Conservation (phyloP, 2,797 vertebrate species). For the Etheostoma nigrum region DNA sequence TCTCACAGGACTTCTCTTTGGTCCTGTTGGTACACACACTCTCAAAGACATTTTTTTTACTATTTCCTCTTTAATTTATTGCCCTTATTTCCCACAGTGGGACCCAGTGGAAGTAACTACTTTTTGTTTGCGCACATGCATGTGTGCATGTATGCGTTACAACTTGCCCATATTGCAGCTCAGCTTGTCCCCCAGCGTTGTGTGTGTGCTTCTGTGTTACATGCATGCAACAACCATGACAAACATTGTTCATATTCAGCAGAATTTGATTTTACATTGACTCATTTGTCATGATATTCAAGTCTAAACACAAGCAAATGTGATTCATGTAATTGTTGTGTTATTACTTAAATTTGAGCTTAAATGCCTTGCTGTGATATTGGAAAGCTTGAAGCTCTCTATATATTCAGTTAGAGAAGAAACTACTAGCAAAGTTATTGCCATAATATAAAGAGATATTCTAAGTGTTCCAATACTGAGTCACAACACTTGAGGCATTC, state of each 20-base stretch:
- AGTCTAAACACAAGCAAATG: neutral
- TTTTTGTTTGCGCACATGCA: slow-evolving; percentile 1
- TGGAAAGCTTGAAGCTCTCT: slow-evolving; percentile 17
- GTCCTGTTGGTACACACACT: slow-evolving; percentile 15
- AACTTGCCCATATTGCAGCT: neutral
- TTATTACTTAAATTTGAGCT: slow-evolving; percentile 46
- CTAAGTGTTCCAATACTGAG: slow-evolving; percentile 30
- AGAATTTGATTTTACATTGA: neutral
- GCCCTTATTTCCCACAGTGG: slow-evolving; percentile 27
- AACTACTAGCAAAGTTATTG: neutral
- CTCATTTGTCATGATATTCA: neutral
- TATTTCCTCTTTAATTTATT: slow-evolving; percentile 55
- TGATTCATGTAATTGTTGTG: slow-evolving; percentile 34
- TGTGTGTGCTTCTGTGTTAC: slow-evolving; percentile 9
- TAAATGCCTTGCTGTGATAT: slow-evolving; percentile 31
- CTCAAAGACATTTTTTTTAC: slow-evolving; percentile 44
- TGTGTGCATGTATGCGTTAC: neutral
- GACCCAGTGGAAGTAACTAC: slow-evolving; percentile 1
- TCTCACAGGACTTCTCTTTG: slow-evolving; percentile 38
- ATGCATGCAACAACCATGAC: slow-evolving; percentile 2
- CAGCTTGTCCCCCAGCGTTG: neutral
- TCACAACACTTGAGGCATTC: slow-evolving; percentile 30
- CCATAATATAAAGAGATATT: slow-evolving; percentile 1
- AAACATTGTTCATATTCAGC: slow-evolving; percentile 16
- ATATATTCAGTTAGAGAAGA: neutral